Percentiles rank a stretch among this genome's conserved stretches.
Evolutionary conservation across 2,888 invertebrate genomes (phyloP).

Genomic region (Vandiemenella viatica): DNA sequence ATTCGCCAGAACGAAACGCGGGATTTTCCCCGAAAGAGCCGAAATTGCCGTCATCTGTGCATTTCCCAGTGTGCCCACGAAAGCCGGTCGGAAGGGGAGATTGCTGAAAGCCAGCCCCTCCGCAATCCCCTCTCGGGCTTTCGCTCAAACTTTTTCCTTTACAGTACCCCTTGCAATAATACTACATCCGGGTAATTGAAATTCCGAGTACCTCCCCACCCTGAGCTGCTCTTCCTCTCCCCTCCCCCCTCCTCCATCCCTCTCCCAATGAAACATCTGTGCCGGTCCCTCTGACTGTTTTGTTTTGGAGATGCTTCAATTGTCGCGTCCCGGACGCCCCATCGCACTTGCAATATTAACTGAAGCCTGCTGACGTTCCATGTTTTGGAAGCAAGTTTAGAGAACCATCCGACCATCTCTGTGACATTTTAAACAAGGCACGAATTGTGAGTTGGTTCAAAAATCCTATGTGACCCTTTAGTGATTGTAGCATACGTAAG

Average conservation of each 20-base stretch:
- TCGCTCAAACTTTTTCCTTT: background rate
- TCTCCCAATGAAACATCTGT: background rate
- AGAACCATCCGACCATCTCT: too few species aligned
- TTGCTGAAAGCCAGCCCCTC: background rate
- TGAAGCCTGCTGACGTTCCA: too few species aligned
- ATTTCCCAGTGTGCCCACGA: background rate
- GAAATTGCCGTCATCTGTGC: background rate
- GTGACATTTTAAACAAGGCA: too few species aligned
- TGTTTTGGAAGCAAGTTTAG: too few species aligned
- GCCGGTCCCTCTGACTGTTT: background rate
- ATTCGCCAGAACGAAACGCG: too few species aligned
- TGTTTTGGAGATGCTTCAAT: background rate
- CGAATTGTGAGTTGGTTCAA: too few species aligned
- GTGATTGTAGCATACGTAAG: too few species aligned
- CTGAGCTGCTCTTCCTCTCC: background rate
- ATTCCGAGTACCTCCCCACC: conserved; percentile 8
- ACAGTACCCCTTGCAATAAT: background rate
- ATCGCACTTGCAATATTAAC: background rate
- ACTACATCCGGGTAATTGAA: conserved; percentile 10
- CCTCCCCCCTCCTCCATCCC: background rate
- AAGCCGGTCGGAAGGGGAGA: too few species aligned
- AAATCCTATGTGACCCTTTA: too few species aligned
- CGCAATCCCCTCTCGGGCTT: background rate
- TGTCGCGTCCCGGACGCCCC: too few species aligned
- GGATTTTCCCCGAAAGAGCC: too few species aligned